Base-by-base conservation (phyloP, 1,140 invertebrate species). In the Lineus longissimus region DNA sequence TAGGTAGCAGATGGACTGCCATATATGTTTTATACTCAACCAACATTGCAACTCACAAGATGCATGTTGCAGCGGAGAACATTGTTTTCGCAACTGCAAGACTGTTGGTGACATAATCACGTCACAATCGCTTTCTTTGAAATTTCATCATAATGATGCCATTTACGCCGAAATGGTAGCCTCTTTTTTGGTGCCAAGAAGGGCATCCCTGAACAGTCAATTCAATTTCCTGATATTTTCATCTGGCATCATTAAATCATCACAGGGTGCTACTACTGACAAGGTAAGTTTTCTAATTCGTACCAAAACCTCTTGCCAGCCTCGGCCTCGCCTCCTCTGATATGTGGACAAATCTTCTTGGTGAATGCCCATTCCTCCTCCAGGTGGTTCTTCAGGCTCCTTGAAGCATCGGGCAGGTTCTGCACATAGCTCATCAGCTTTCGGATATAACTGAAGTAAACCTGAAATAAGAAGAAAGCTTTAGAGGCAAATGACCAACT, bases 281-380 rank as follows among this genome's bases (percentile, higher is more conserved):
- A 4, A 36, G 33, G 4, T 15, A 36, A 36, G 33, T 15, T 4
- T 7, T 7, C 25, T 4, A 51, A 6, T 51, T 51, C 81, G 70
- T 73, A 86, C 83, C 88, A 90, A 75, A 91, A 91, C 68, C 86
- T 86, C 36, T 86, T 85, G 1, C 86, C 87, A 22, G 88, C 88
- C 43, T 87, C 81, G 30, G 85, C 84, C 70, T 87, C 85, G 60
- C 88, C 90, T 55, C 86, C 86, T 15, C 85, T 84, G 54, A 92
- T 88, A 82, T 89, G 85, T 4, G 87, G 85, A 67, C 87, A 87
- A 33, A 90, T 86, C 1, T 85, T 78, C 72, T 88, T 88, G 0
- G 89, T 87, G 73, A 91, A 92, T 59, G 82, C 84, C 90, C 90
- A 92, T 71, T 92, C 90, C 67, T 90, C 88, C 76, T 91, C 89